These are phyloP conservation scores for Pseudomugil gertrudae DNA, from an alignment of 2,797 vertebrate species.

Conservation along the genomic window DNA sequence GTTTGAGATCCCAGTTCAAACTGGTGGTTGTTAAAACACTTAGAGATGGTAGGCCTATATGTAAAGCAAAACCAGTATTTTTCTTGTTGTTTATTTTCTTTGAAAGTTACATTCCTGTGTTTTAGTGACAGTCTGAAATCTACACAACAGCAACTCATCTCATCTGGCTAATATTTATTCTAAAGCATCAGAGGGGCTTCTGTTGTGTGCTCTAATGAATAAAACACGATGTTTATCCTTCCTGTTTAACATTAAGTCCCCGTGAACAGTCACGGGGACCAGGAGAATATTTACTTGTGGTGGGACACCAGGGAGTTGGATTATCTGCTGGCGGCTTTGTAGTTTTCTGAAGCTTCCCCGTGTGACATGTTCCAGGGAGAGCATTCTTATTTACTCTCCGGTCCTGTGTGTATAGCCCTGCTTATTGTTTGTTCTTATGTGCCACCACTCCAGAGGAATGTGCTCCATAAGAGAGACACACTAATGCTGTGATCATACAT, in stretches of 20 bases:
- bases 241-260: conserved; percentile 79
- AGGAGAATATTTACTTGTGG: conserved; percentile 82
- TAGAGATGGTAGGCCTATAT: neutral
- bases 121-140: conserved; percentile 21
- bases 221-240: conserved; percentile 85
- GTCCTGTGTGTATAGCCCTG: conserved; percentile 75
- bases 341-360: conserved; percentile 80
- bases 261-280: conserved; percentile 79
- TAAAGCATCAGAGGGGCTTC: conserved; percentile 74
- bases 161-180: conserved; percentile 79
- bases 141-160: conserved; percentile 58
- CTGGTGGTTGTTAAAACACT: neutral
- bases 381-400: conserved; percentile 76
- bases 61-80: neutral
- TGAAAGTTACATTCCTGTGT: conserved; percentile 2
- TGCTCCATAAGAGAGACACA: conserved; percentile 46
- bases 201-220: conserved; percentile 83
- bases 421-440: conserved; percentile 81
- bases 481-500: conserved; percentile 51
- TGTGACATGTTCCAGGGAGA: conserved; percentile 78
- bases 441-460: conserved; percentile 67
- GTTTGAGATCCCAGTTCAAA: neutral
- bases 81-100: neutral
- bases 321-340: conserved; percentile 83
- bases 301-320: conserved; percentile 74